Conservation (phyloP, 2,113 vertebrate species). For the Gallinago jamesoni region DNA sequence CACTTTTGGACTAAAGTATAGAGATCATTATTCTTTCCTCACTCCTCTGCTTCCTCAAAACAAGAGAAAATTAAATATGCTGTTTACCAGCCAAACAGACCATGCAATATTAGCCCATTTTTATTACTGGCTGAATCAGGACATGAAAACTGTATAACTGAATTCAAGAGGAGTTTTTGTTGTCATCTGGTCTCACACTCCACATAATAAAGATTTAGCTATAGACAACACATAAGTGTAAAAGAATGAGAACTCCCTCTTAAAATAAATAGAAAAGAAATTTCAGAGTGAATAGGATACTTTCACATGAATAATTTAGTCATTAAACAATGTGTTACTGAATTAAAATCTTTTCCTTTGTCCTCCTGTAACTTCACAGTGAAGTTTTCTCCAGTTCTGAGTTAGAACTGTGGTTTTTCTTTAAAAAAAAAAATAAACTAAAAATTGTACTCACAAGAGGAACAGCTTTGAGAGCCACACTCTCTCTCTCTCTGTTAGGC, state of each 20-base stretch:
- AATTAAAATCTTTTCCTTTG: not conserved
- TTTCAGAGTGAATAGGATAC: not conserved
- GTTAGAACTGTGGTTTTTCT: not conserved
- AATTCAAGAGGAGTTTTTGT: not conserved
- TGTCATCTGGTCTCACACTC: not conserved
- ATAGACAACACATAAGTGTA: not conserved
- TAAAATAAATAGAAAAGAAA: not conserved
- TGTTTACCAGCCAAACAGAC: not conserved
- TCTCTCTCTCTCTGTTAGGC: constrained; percentile 23
- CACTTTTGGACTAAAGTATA: not conserved
- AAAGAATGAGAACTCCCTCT: not conserved
- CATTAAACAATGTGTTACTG: not conserved
- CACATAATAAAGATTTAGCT: not conserved
- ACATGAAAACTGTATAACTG: not conserved
- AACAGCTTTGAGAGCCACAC: constrained; percentile 9
- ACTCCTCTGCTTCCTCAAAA: not conserved
- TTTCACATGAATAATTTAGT: not conserved
- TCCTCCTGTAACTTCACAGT: not conserved
- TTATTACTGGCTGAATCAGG: not conserved
- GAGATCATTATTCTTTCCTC: not conserved
- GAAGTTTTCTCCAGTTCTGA: not conserved
- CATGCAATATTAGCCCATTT: not conserved
- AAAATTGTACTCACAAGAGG: not conserved
- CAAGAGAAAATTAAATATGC: not conserved
- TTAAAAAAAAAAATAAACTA: not conserved